Percentiles rank a stretch among this genome's conserved stretches.
Evolutionary conservation across 2,888 invertebrate genomes (phyloP).

Genomic region (Unio pictorum): DNA sequence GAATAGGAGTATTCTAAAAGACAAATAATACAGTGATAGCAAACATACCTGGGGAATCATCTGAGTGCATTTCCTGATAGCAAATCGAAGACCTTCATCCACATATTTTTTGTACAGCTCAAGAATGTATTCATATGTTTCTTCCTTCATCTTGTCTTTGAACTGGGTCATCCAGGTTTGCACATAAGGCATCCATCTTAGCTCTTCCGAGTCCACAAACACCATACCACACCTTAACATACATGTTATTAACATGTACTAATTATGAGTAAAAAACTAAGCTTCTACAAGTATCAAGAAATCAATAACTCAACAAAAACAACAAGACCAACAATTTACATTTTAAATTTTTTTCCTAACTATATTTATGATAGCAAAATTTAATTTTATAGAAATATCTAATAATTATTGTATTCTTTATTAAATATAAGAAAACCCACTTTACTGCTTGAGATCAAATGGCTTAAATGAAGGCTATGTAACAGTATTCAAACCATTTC

Average conservation of each 20-base stretch:
- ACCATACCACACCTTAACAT: constrained; percentile 82
- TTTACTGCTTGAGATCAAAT: too few species aligned
- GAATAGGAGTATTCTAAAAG: not conserved
- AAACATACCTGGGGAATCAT: constrained; percentile 82
- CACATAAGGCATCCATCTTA: constrained; percentile 86
- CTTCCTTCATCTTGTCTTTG: constrained; percentile 72
- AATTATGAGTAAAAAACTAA: not conserved
- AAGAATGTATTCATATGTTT: constrained; percentile 78
- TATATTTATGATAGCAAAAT: too few species aligned
- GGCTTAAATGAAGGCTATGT: too few species aligned
- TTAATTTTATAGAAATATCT: too few species aligned
- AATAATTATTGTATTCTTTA: too few species aligned
- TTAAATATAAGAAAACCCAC: too few species aligned
- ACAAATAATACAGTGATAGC: not conserved
- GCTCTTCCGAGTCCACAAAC: constrained; percentile 87
- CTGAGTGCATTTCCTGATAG: constrained; percentile 80
- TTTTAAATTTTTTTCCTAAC: too few species aligned
- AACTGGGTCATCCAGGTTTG: constrained; percentile 81
- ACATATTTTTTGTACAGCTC: constrained; percentile 80
- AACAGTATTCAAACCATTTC: too few species aligned
- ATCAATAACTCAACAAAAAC: not conserved
- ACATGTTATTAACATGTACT: not conserved
- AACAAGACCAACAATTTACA: not conserved
- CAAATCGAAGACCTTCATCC: constrained; percentile 79
- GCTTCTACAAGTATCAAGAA: not conserved